These are phyloP conservation scores for Phalacrocorax brasilianus DNA, from an alignment of 2,113 vertebrate species.

Conservation along the genomic window DNA sequence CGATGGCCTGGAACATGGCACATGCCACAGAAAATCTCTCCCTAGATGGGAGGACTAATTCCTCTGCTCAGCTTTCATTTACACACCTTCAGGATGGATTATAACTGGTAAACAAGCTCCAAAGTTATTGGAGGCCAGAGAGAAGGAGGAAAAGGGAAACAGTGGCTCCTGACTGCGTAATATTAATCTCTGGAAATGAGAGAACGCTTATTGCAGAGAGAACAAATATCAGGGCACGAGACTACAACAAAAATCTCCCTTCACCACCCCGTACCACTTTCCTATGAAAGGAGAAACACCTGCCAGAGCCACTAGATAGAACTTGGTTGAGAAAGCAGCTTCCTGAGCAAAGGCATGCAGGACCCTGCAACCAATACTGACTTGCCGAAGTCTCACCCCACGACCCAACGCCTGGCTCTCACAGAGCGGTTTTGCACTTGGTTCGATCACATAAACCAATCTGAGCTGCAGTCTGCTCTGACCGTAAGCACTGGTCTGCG, in stretches of 20 bases:
- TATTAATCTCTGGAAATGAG: neutral
- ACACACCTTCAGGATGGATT: neutral
- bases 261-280: neutral
- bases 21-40: rapidly evolving
- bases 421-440: neutral
- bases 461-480: neutral
- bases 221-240: neutral
- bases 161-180: neutral
- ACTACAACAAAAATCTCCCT: neutral
- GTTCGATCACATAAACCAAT: neutral
- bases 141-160: neutral
- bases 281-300: neutral
- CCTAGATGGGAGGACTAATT: neutral
- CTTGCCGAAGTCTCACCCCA: neutral
- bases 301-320: neutral
- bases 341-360: neutral
- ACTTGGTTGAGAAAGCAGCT: neutral
- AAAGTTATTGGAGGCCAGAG: neutral
- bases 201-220: neutral
- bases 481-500: neutral
- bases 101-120: neutral
- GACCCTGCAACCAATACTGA: neutral
- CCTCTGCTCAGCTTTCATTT: neutral
- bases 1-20: neutral
- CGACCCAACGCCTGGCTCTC: neutral